Evolutionary conservation across 2,797 vertebrate genomes (phyloP).

Genomic region (Lindbergichthys nudifrons): DNA sequence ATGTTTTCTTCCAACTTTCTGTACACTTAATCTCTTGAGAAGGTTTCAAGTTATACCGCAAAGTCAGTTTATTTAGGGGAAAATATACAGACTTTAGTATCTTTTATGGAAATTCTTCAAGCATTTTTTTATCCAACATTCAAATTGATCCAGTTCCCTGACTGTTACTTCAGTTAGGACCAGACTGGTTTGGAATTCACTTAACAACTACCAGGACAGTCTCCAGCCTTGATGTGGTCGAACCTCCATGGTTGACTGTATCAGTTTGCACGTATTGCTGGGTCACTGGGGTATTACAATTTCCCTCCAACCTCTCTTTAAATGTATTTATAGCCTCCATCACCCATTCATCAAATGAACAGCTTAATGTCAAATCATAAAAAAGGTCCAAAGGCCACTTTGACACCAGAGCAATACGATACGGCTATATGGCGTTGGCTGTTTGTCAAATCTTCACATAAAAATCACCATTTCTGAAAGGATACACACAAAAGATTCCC

Average conservation of each 20-base stretch:
- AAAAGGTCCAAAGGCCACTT: slow-evolving; percentile 24
- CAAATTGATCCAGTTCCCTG: slow-evolving; percentile 21
- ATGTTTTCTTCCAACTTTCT: background rate
- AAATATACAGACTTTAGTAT: slow-evolving; percentile 5
- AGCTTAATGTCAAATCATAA: slow-evolving; percentile 40
- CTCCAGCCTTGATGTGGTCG: slow-evolving; percentile 46
- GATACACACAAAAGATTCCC: slow-evolving; percentile 5
- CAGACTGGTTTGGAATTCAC: slow-evolving; percentile 49
- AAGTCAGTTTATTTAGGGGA: background rate
- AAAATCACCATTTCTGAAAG: slow-evolving; percentile 33
- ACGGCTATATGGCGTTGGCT: slow-evolving; percentile 18
- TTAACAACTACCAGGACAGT: slow-evolving; percentile 42
- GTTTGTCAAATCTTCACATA: slow-evolving; percentile 32
- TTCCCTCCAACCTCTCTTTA: slow-evolving; percentile 35
- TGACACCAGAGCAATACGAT: slow-evolving; percentile 38
- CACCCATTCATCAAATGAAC: slow-evolving; percentile 59
- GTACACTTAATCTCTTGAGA: background rate
- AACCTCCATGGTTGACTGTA: slow-evolving; percentile 32
- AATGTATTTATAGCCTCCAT: slow-evolving; percentile 51
- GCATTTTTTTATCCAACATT: slow-evolving; percentile 20
- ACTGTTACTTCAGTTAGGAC: background rate
- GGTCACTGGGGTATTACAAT: slow-evolving; percentile 38
- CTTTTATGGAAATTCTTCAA: background rate
- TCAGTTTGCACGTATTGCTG: slow-evolving; percentile 43
- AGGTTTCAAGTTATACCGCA: background rate